Base-by-base conservation (phyloP, 2,888 invertebrate genomes). In the Drosophila niveifrons region DNA sequence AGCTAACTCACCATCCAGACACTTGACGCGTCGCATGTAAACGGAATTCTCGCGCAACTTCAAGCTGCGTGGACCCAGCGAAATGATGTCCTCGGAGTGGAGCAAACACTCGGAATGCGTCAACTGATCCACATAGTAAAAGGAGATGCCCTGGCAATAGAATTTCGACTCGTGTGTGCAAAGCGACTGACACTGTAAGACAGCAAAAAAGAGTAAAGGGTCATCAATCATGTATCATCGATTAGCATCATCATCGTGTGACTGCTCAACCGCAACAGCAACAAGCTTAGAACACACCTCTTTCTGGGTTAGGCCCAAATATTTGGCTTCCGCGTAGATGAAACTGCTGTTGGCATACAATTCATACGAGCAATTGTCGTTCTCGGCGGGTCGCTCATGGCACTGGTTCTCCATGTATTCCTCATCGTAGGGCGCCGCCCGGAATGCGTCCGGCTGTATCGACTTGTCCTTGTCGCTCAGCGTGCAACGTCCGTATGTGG, bases 401-500 rank as follows among this genome's bases (percentile, higher is more conserved):
- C 97, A 97, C 88, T 97, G 95, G 92, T 96, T 96, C 91, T 97
- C 97, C 80, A 97, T 94, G 91, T 97, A 97, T 85, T 96, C 96
- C 31, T 96, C 96, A 80, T 95, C 94, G 82, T 94, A 95, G 87
- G 95, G 94, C 2, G 96, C 95, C 3, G 95, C 95, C 43, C 96
- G 93, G 91, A 96, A 97, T 2, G 96, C 95, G 88, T 95, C 96
- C 0, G 97, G 96, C 78, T 95, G 94, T 0, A 95, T 94, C 87
- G 96, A 95, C 88, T 96, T 94, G 90, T 96, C 96, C 81, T 95
- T 95, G 57, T 94, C 93, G 89, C 95, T 96, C 34, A 97, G 93
- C 9, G 95, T 93, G 90, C 97, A 97, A 75, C 92, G 94, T 10
- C 96, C 93, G 78, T 94, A 91, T 13, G 91, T 79, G 53, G 83